A percentile compares a stretch with the other conserved stretches of the same genome.
Evolutionary conservation across 2,113 vertebrate genomes (phyloP).

Genomic region (Euleptes europaea): DNA sequence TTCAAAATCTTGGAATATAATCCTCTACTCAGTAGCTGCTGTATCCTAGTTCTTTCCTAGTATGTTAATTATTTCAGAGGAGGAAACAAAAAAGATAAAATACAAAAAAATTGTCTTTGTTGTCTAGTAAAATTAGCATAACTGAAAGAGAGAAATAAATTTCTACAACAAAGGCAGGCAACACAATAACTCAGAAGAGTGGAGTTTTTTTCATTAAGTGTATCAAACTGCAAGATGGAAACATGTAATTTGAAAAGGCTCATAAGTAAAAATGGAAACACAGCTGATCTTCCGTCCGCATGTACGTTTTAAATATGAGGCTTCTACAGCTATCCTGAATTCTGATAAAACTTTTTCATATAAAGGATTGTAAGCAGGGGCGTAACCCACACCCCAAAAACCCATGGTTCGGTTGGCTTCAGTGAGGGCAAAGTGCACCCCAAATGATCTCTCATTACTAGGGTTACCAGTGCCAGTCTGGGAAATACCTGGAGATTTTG

Average conservation of each 20-base stretch:
- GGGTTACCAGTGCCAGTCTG: too few species aligned
- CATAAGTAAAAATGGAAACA: constrained; percentile 84
- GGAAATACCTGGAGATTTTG: too few species aligned
- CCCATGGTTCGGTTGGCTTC: not conserved
- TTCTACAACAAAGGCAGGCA: constrained; percentile 84
- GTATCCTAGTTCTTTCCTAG: constrained; percentile 69
- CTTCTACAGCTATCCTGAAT: constrained; percentile 61
- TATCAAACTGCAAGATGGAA: constrained; percentile 84
- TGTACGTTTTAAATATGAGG: constrained; percentile 68
- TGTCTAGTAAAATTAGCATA: constrained; percentile 79
- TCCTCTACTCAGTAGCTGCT: constrained; percentile 61
- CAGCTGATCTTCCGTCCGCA: constrained; percentile 81
- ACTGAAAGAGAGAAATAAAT: constrained; percentile 83
- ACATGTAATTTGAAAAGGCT: constrained; percentile 85
- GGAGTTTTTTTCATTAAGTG: constrained; percentile 83
- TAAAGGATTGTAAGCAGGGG: not conserved
- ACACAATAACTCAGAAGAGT: constrained; percentile 84
- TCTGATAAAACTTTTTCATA: constrained; percentile 49
- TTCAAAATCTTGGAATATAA: constrained; percentile 63
- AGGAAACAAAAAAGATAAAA: constrained; percentile 71
- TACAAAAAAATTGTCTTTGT: constrained; percentile 75
- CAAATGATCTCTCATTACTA: not conserved
- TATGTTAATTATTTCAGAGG: constrained; percentile 80
- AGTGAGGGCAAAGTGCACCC: not conserved
- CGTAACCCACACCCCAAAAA: not conserved